Evolutionary conservation across 2,113 vertebrate species (phyloP).

Genomic region (Polypterus senegalus): DNA sequence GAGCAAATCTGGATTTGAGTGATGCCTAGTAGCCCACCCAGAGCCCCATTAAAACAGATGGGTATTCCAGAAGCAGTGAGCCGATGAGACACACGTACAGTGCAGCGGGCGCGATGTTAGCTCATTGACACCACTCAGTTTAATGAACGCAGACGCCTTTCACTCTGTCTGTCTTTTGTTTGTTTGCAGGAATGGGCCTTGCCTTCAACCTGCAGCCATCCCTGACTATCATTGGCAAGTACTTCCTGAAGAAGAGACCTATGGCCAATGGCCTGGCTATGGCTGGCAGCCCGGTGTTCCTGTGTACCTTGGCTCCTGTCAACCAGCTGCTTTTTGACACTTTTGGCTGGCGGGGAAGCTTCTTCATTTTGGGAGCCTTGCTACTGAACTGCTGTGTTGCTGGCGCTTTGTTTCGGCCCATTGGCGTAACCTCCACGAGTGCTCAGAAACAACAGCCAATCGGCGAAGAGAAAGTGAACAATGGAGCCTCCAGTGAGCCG

Average conservation of each 20-base stretch:
- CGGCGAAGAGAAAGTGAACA: slow-evolving; percentile 10
- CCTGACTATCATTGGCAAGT: slow-evolving; percentile 69
- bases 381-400: slow-evolving; percentile 65
- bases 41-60: too few species aligned
- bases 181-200: slow-evolving; percentile 53
- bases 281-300: slow-evolving; percentile 62
- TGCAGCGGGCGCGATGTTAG: too few species aligned
- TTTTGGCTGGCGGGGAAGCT: slow-evolving; percentile 67
- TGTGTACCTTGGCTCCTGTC: slow-evolving; percentile 53
- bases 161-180: slow-evolving; percentile 8
- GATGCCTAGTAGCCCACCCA: too few species aligned
- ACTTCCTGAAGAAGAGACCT: slow-evolving; percentile 58
- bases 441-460: too few species aligned
- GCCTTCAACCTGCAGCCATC: slow-evolving; percentile 70
- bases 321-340: slow-evolving; percentile 55
- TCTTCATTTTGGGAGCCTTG: slow-evolving; percentile 61
- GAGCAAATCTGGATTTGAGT: too few species aligned
- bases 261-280: slow-evolving; percentile 62
- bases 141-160: background rate
- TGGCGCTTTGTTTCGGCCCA: slow-evolving; percentile 63
- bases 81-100: too few species aligned
- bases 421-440: slow-evolving; percentile 15
- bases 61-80: too few species aligned
- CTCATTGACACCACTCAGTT: too few species aligned
- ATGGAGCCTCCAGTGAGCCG: slow-evolving; percentile 10